Percentiles rank a stretch among this genome's conserved stretches.
phyloP scores from a whole-genome alignment of 1,140 invertebrate species.

The Hylaeus volcanicus region DNA sequence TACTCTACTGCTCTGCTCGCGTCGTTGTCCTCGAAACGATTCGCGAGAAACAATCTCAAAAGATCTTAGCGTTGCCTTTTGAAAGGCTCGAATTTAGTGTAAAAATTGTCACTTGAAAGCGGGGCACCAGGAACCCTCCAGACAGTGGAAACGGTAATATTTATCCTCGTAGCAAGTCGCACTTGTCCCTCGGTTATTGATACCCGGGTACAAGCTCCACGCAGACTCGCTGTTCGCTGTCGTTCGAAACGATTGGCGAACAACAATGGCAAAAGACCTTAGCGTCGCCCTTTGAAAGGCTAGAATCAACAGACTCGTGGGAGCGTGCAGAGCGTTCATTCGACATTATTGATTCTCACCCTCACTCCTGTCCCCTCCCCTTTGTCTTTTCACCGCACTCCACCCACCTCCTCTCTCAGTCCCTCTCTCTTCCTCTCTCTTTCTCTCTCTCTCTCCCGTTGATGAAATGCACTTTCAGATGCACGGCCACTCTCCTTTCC shows the following conservation, averaged over 20 bases:
- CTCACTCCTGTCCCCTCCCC: constrained; percentile 32
- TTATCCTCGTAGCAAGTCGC: no score
- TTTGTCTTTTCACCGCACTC: constrained; percentile 30
- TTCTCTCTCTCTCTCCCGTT: constrained; percentile 60
- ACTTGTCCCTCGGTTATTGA: no score
- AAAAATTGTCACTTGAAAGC: no score
- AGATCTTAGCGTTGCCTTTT: no score
- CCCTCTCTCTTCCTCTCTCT: background rate
- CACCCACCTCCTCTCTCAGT: constrained; percentile 30
- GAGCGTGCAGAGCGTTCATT: constrained; percentile 63
- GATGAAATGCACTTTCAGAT: constrained; percentile 74
- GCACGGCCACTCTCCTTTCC: constrained; percentile 54
- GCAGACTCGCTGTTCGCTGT: background rate
- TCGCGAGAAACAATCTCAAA: no score
- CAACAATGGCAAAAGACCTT: constrained; percentile 42
- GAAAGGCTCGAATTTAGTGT: no score
- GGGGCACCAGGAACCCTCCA: no score
- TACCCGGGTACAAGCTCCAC: no score
- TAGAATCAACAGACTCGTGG: constrained; percentile 66
- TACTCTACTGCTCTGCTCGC: background rate
- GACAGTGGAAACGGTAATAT: no score
- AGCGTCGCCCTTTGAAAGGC: constrained; percentile 56
- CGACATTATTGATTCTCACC: constrained; percentile 65
- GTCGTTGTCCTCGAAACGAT: constrained; percentile 8
- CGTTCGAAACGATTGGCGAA: constrained; percentile 33